Evolutionary conservation across 1,140 invertebrate species (phyloP).

Genomic region (Ooceraea biroi): DNA sequence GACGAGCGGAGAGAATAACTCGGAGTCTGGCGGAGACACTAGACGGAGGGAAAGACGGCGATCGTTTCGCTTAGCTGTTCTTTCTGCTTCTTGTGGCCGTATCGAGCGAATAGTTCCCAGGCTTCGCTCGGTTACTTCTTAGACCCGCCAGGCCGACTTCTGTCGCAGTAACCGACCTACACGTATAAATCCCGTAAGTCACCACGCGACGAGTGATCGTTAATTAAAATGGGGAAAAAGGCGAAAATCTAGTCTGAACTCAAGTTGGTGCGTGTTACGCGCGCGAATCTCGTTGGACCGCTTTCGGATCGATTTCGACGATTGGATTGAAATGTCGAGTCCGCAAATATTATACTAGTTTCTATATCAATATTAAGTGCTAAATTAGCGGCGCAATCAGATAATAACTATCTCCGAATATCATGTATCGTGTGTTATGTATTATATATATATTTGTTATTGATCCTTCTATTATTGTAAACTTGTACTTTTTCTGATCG

Average conservation of each 20-base stretch:
- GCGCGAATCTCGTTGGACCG: not conserved
- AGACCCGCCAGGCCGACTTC: slow-evolving; percentile 55
- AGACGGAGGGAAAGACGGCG: slow-evolving; percentile 60
- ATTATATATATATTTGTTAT: not conserved
- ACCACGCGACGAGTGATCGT: slow-evolving; percentile 31
- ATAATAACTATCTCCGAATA: too few species aligned
- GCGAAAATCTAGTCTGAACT: slow-evolving; percentile 31
- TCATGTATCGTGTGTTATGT: too few species aligned
- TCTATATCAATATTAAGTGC: too few species aligned
- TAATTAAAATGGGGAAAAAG: slow-evolving; percentile 64
- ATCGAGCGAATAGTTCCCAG: slow-evolving; percentile 75
- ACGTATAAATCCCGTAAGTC: slow-evolving; percentile 54
- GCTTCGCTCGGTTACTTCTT: slow-evolving; percentile 74
- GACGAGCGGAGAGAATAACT: slow-evolving; percentile 31
- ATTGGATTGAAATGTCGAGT: not conserved
- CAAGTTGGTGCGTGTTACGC: not conserved
- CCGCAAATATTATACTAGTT: too few species aligned
- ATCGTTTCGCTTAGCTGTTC: slow-evolving; percentile 69
- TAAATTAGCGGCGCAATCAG: too few species aligned
- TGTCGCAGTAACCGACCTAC: slow-evolving; percentile 59
- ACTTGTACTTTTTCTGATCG: too few species aligned
- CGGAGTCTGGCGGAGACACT: slow-evolving; percentile 32
- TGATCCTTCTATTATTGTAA: not conserved
- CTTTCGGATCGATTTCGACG: not conserved
- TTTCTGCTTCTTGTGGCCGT: slow-evolving; percentile 68